phyloP scores from a whole-genome alignment of 2,888 invertebrate genomes.

The Cancer borealis region DNA sequence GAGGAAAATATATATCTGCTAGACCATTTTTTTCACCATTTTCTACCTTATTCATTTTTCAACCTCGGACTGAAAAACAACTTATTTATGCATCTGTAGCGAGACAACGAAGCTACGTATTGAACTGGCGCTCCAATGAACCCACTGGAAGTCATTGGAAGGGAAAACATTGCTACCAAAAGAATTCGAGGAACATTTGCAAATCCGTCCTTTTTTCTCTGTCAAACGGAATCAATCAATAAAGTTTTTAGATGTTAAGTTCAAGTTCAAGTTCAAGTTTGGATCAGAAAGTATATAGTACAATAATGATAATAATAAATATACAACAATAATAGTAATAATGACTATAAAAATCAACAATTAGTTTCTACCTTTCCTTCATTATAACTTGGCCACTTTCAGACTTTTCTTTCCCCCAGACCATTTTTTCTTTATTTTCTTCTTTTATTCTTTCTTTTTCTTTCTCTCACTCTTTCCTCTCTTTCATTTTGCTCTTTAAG shows the following conservation, averaged over 20 bases:
- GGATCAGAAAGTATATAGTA: too few relatives aligned
- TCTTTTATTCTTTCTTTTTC: background rate
- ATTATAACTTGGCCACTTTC: background rate
- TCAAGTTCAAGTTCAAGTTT: too few relatives aligned
- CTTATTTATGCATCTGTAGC: background rate
- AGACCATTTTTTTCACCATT: background rate
- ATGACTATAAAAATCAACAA: background rate
- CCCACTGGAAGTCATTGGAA: background rate
- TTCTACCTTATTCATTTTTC: background rate
- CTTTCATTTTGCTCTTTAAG: background rate
- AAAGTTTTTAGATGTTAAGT: too few relatives aligned
- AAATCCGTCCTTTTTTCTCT: background rate
- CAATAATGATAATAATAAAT: too few relatives aligned
- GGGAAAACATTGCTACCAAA: slow-evolving; percentile 20
- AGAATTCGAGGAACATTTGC: background rate
- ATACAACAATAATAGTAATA: background rate
- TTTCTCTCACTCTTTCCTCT: background rate
- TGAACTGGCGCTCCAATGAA: background rate
- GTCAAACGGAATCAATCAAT: too few relatives aligned
- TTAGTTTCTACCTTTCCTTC: background rate
- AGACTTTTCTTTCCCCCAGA: background rate
- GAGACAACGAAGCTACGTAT: background rate
- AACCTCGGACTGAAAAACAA: background rate
- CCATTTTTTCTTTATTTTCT: background rate
- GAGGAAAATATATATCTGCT: background rate